Conservation (phyloP, 1,140 invertebrate genomes). For the Bradynema listronoti region DNA sequence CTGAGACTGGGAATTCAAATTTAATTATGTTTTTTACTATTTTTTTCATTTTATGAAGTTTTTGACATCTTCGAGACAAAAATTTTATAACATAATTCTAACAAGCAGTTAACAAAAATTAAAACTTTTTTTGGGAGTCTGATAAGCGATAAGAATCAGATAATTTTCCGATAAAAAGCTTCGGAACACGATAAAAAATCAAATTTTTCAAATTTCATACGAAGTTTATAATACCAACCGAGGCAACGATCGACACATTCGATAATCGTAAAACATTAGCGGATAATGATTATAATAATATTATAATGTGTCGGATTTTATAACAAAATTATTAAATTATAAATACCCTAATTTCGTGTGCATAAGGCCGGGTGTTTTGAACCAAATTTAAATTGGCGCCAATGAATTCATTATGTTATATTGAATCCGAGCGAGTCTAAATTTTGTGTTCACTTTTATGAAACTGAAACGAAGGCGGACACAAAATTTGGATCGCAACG, state of each 20-base stretch:
- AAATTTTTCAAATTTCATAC: background rate
- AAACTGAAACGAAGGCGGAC: too few species aligned
- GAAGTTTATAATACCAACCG: background rate
- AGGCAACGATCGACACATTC: conserved; percentile 11
- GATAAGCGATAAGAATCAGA: background rate
- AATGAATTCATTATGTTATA: background rate
- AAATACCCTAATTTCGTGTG: background rate
- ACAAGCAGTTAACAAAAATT: background rate
- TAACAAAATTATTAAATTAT: background rate
- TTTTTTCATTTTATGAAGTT: too few species aligned
- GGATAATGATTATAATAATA: background rate
- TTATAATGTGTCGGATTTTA: background rate
- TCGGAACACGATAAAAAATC: too few species aligned
- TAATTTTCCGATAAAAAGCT: background rate
- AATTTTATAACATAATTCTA: background rate
- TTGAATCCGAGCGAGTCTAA: background rate
- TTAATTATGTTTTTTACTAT: too few species aligned
- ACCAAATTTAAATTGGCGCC: background rate
- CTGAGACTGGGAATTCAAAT: too few species aligned
- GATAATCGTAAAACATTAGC: conserved; percentile 5
- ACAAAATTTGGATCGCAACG: too few species aligned
- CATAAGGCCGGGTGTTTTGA: background rate
- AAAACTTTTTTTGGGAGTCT: background rate
- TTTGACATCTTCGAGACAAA: background rate
- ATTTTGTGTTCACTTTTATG: too few species aligned